Conservation (phyloP, 2,797 vertebrate species). For the Microchirus variegatus region DNA sequence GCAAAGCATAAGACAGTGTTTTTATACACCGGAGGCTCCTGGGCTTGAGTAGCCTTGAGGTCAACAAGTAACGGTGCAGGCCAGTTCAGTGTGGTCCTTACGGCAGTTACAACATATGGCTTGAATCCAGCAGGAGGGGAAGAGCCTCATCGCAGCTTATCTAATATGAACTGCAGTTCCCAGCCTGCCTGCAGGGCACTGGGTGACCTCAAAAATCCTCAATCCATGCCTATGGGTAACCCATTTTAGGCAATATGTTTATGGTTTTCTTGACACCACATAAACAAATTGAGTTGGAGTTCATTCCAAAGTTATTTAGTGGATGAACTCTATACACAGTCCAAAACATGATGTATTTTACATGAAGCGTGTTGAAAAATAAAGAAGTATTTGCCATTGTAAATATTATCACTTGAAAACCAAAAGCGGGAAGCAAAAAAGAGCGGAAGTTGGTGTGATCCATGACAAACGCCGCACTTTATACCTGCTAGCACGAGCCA, state of each 20-base stretch:
- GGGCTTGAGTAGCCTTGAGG: conserved; percentile 25
- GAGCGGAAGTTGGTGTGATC: too few relatives aligned
- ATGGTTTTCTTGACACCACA: conserved; percentile 46
- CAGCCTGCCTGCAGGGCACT: conserved; percentile 59
- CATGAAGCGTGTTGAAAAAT: too few relatives aligned
- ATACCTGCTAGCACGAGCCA: too few relatives aligned
- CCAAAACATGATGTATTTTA: conserved; percentile 4
- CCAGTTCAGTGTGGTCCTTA: conserved; percentile 36
- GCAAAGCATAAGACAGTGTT: conserved; percentile 14
- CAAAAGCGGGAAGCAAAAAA: too few relatives aligned
- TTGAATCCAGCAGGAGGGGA: conserved; percentile 31
- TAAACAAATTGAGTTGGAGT: conserved; percentile 22
- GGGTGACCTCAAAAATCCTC: conserved; percentile 62
- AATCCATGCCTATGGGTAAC: conserved; percentile 54
- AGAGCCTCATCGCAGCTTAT: conserved; percentile 43
- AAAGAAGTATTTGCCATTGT: too few relatives aligned
- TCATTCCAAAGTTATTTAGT: conserved; percentile 5
- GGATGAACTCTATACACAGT: neutral
- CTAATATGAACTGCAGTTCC: conserved; percentile 62
- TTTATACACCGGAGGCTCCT: conserved; percentile 33
- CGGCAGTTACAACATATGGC: conserved; percentile 43
- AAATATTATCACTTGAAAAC: too few relatives aligned
- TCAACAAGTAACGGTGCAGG: conserved; percentile 31
- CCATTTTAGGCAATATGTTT: conserved; percentile 60
- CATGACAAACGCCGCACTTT: too few relatives aligned